A percentile compares a stretch with the other conserved stretches of the same genome.
phyloP scores from a whole-genome alignment of 2,888 invertebrate species.

The Tipula vernalis region DNA sequence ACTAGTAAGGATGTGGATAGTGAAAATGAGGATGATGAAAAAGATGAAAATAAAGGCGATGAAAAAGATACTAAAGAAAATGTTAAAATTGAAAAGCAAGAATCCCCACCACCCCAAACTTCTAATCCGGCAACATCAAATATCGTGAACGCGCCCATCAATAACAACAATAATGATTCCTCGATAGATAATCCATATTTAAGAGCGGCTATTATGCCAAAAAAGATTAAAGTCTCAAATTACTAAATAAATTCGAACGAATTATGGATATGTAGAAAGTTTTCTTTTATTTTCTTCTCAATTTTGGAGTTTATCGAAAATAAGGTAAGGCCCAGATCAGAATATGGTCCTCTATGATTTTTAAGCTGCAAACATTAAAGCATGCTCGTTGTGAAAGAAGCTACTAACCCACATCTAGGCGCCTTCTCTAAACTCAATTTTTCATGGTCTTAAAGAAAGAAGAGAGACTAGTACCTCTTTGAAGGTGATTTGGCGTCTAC shows the following conservation, averaged over 20 bases:
- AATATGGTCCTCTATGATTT: too few relatives aligned
- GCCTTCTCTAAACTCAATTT: too few relatives aligned
- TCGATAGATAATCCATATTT: constrained; percentile 68
- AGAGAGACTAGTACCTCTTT: too few relatives aligned
- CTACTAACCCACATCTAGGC: too few relatives aligned
- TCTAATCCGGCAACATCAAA: constrained; percentile 16
- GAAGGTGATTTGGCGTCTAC: too few relatives aligned
- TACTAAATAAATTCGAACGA: not conserved
- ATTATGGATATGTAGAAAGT: too few relatives aligned
- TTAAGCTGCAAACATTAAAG: too few relatives aligned
- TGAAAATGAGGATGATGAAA: constrained; percentile 33
- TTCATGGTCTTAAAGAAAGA: too few relatives aligned
- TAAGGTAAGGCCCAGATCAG: too few relatives aligned
- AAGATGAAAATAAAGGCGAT: constrained; percentile 27
- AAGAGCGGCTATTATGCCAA: constrained; percentile 35
- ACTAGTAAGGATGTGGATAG: constrained; percentile 34
- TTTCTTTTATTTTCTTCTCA: too few relatives aligned
- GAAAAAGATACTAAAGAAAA: constrained; percentile 28
- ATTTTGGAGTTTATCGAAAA: too few relatives aligned
- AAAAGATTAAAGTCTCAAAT: constrained; percentile 24
- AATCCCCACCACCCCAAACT: constrained; percentile 27
- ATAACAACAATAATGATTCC: constrained; percentile 36
- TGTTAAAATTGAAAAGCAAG: not conserved
- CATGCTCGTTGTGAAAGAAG: too few relatives aligned
- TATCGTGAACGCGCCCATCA: constrained; percentile 14